Conservation (phyloP, 2,888 invertebrate genomes). For the Limnephilus marmoratus region DNA sequence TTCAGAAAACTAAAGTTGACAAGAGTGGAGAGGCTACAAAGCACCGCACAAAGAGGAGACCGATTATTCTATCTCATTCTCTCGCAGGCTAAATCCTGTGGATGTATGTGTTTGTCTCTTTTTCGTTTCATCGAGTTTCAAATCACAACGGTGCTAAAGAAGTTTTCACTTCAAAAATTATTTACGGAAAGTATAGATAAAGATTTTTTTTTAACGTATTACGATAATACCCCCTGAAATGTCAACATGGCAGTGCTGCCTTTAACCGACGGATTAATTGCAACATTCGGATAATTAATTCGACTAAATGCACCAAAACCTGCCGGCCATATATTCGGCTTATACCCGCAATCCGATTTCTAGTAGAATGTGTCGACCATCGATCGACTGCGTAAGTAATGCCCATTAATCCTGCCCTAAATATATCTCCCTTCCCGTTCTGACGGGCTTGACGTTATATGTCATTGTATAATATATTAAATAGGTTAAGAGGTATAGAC, state of each 20-base stretch:
- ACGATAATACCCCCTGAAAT: not conserved
- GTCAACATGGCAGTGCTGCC: not conserved
- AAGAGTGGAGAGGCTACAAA: too few species aligned
- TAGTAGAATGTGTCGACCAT: conserved; percentile 58
- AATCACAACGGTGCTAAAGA: too few species aligned
- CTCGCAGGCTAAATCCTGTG: too few species aligned
- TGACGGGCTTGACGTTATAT: not conserved
- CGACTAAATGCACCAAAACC: conserved; percentile 24
- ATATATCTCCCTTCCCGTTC: conserved; percentile 43
- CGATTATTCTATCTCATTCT: too few species aligned
- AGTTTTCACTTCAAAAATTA: too few species aligned
- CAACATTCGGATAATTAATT: conserved; percentile 15
- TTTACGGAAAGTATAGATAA: too few species aligned
- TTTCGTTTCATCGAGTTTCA: too few species aligned
- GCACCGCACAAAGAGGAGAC: too few species aligned
- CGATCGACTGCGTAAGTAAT: conserved; percentile 58
- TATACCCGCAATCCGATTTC: conserved; percentile 54
- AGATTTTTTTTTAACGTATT: too few species aligned
- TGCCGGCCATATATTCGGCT: conserved; percentile 31
- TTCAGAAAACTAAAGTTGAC: too few species aligned
- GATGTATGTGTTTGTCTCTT: too few species aligned
- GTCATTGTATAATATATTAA: not conserved
- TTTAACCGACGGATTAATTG: not conserved
- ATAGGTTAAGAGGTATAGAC: not conserved
- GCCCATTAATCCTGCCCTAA: conserved; percentile 58